phyloP scores from a whole-genome alignment of 1,140 invertebrate species.

The Plectrocnemia conspersa region DNA sequence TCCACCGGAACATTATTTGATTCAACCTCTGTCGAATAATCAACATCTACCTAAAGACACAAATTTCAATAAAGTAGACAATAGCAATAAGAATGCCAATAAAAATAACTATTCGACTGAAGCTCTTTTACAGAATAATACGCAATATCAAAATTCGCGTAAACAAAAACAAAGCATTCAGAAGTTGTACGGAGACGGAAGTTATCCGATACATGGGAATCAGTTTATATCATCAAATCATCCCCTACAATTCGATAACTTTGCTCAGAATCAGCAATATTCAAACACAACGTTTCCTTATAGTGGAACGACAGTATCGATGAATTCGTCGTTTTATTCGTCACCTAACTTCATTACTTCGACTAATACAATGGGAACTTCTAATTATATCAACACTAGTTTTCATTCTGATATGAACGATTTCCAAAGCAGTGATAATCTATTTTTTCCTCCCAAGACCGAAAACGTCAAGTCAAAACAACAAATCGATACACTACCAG shows the following conservation, averaged over 20 bases:
- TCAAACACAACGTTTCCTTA: constrained; percentile 20
- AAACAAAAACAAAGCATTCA: constrained; percentile 16
- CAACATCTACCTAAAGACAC: constrained; percentile 4
- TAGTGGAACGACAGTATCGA: constrained; percentile 1
- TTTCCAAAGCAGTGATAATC: constrained; percentile 21
- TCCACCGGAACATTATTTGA: constrained; percentile 8
- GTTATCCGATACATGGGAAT: constrained; percentile 25
- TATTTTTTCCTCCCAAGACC: constrained; percentile 23
- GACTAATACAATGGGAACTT: constrained; percentile 6
- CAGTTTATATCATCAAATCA: constrained; percentile 22
- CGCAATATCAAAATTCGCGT: constrained; percentile 16
- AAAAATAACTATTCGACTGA: constrained; percentile 56
- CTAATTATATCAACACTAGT: constrained; percentile 24
- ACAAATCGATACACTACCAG: constrained; percentile 9
- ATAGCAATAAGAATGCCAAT: constrained; percentile 33
- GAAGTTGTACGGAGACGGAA: constrained; percentile 25
- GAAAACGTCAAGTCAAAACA: constrained; percentile 24
- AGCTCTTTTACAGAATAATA: constrained; percentile 46
- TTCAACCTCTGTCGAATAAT: constrained; percentile 1
- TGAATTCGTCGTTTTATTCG: constrained; percentile 30
- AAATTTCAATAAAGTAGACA: constrained; percentile 35
- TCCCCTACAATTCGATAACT: constrained; percentile 24
- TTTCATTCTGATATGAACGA: constrained; percentile 24
- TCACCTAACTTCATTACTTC: constrained; percentile 24
- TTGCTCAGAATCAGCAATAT: constrained; percentile 24